Conservation (phyloP, 2,113 vertebrate genomes). For the Ammospiza nelsoni region DNA sequence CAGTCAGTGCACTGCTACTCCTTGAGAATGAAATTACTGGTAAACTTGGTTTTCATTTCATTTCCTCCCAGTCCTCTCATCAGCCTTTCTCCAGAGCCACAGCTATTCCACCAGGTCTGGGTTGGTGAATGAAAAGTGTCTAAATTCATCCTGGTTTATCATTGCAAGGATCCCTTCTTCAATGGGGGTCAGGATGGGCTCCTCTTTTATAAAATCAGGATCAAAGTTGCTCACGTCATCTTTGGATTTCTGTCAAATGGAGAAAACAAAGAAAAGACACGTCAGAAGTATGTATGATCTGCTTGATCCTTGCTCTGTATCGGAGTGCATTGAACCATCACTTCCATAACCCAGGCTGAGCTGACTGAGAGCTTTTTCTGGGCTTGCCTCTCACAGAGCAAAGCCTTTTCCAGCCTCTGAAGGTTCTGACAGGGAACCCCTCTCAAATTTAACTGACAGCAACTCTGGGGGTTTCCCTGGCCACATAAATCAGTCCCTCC, state of each 20-base stretch:
- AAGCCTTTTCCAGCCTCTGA: neutral
- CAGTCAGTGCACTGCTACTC: constrained; percentile 40
- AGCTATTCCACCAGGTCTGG: constrained; percentile 78
- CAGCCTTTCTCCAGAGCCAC: neutral
- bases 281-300: neutral
- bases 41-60: constrained; percentile 1
- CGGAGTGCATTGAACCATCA: neutral
- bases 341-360: neutral
- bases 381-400: neutral
- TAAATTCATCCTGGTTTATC: constrained; percentile 95
- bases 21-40: constrained; percentile 54
- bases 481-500: neutral
- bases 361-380: neutral
- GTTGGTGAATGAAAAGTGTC: constrained; percentile 93
- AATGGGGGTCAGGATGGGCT: constrained; percentile 92
- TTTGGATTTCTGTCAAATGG: constrained; percentile 85
- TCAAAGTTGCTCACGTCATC: constrained; percentile 99
- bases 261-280: constrained; percentile 47
- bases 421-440: neutral
- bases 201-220: constrained; percentile 96
- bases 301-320: neutral
- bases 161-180: constrained; percentile 88
- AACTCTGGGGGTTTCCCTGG: neutral
- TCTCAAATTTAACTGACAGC: neutral
- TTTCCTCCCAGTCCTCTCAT: neutral